A percentile compares a stretch with the other conserved stretches of the same genome.
Conservation (phyloP, 2,888 invertebrate species). For the Ischnura elegans region DNA sequence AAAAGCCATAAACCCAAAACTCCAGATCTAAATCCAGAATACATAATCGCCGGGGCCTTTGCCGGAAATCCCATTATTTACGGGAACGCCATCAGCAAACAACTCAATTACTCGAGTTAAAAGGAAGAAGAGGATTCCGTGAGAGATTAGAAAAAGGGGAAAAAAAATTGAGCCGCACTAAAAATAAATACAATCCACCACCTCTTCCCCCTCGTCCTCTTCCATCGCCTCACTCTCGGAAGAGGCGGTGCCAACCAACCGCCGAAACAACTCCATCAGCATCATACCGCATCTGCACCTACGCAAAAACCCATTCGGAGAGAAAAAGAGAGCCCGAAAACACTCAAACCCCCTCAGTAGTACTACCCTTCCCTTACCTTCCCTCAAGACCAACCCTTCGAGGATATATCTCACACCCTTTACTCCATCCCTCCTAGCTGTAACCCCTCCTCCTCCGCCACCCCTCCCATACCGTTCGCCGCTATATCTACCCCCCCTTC, state of each 20-base stretch:
- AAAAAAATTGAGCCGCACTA: neutral
- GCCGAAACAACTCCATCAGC: conserved; percentile 20
- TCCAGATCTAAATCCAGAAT: neutral
- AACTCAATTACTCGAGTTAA: conserved; percentile 30
- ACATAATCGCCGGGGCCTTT: neutral
- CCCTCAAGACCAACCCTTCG: no score
- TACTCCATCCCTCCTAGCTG: neutral
- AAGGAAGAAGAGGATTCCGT: conserved; percentile 20
- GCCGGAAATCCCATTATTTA: neutral
- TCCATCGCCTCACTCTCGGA: neutral
- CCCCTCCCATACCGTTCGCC: neutral
- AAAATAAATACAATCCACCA: neutral
- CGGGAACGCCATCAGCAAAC: neutral
- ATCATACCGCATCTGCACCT: conserved; percentile 56
- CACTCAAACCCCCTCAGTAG: neutral
- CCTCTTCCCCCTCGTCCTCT: neutral
- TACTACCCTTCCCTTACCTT: no score
- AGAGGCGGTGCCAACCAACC: neutral
- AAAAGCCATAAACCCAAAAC: neutral
- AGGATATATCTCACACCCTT: neutral
- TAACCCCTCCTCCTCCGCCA: neutral
- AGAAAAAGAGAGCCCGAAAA: neutral
- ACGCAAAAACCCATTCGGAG: conserved; percentile 37
- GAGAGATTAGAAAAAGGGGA: conserved; percentile 6
- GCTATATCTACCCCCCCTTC: no score